phyloP scores from a whole-genome alignment of 2,113 vertebrate species.

The Poeciliopsis prolifica region DNA sequence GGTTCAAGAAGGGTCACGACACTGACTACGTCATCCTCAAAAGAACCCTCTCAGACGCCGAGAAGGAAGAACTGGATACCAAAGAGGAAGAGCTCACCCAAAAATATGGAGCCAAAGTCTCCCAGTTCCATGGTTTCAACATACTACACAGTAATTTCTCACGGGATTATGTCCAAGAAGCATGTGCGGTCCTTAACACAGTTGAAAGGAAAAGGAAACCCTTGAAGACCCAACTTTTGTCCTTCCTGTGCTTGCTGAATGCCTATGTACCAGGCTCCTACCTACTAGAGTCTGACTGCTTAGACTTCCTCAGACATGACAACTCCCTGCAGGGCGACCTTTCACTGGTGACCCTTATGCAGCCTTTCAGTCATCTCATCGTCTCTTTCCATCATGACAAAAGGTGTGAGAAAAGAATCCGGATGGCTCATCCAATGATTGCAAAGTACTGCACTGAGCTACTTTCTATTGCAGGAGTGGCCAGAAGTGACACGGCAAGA shows the following conservation, averaged over 20 bases:
- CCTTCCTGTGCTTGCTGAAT: constrained; percentile 55
- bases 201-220: not conserved
- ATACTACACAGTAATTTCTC: constrained; percentile 46
- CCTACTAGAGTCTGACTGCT: constrained; percentile 46
- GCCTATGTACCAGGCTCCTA: constrained; percentile 53
- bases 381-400: not conserved
- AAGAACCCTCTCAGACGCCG: constrained; percentile 10
- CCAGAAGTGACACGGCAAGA: constrained; percentile 41
- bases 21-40: not conserved
- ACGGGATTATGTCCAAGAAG: not conserved
- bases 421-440: constrained; percentile 53
- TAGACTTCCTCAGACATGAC: constrained; percentile 23
- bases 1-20: not conserved
- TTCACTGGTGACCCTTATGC: constrained; percentile 31
- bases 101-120: not conserved
- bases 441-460: constrained; percentile 26
- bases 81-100: constrained; percentile 8
- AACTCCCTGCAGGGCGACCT: not conserved
- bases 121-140: constrained; percentile 56
- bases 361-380: constrained; percentile 47
- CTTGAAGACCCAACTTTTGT: constrained; percentile 30
- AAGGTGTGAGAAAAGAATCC: not conserved
- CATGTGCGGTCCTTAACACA: constrained; percentile 1
- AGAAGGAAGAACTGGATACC: constrained; percentile 13
- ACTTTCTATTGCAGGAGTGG: not conserved